Percentiles rank a stretch among this genome's conserved stretches.
Conservation (phyloP, 2,888 invertebrate genomes). For the Eupithecia subumbrata region DNA sequence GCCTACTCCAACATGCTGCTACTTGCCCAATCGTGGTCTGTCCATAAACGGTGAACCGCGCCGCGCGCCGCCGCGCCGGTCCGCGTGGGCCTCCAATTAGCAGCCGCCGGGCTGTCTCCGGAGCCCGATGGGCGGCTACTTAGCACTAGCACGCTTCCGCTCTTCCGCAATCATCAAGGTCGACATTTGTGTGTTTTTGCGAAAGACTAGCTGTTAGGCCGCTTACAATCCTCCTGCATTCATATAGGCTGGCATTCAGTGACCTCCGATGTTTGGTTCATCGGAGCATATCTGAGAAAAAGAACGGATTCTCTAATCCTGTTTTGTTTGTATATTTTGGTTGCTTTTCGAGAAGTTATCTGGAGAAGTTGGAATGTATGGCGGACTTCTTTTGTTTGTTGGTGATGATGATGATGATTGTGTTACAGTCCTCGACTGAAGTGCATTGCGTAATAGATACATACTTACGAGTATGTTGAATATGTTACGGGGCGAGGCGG, state of each 20-base stretch:
- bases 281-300: no score
- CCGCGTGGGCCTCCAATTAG: not conserved
- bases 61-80: not conserved
- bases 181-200: not conserved
- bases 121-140: not conserved
- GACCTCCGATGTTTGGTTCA: no score
- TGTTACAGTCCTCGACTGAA: not conserved
- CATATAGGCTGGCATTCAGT: not conserved
- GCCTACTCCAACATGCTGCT: not conserved
- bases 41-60: not conserved
- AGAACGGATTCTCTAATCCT: no score
- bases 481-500: not conserved
- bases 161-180: slow-evolving; percentile 9
- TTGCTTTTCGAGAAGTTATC: not conserved
- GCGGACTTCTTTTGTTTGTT: not conserved
- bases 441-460: slow-evolving; percentile 1
- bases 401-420: not conserved
- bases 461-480: no score
- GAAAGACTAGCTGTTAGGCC: not conserved
- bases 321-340: no score
- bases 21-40: not conserved
- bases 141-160: slow-evolving; percentile 2
- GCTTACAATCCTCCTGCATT: not conserved
- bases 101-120: not conserved
- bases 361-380: not conserved